Conservation (phyloP, 2,797 vertebrate genomes). For the Clarias laeviceps region DNA sequence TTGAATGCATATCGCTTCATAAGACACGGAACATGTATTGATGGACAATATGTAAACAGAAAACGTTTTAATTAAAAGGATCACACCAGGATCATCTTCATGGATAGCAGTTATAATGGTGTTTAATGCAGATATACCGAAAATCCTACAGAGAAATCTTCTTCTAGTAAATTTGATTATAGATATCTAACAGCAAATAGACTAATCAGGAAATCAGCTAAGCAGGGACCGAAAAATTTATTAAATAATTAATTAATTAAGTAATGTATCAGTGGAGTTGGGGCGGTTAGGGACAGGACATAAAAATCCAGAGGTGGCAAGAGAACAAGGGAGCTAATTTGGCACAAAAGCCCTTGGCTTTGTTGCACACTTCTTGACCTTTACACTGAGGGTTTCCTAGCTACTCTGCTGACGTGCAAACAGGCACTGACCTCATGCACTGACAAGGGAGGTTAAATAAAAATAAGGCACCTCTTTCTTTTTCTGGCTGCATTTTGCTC, state of each 20-base stretch:
- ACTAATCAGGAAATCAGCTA: not conserved
- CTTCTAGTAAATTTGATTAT: constrained; percentile 10
- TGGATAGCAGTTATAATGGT: no score
- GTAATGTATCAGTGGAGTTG: not conserved
- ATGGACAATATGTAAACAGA: not conserved
- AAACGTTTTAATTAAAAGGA: not conserved
- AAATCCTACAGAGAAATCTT: not conserved
- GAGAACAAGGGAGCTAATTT: constrained; percentile 4
- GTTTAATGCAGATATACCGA: not conserved
- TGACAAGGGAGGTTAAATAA: constrained; percentile 6
- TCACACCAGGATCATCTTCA: not conserved
- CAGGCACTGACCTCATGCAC: constrained; percentile 14
- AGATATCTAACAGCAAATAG: not conserved
- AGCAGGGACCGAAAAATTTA: not conserved
- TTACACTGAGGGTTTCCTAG: constrained; percentile 51
- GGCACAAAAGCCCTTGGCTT: not conserved
- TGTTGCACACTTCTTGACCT: constrained; percentile 43
- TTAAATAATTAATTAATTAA: not conserved
- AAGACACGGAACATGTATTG: not conserved
- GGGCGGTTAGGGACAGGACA: not conserved
- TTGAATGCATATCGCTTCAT: not conserved
- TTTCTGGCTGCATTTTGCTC: no score
- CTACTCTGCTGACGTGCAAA: constrained; percentile 40
- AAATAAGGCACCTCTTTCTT: not conserved
- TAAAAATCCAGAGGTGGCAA: not conserved